Evolutionary conservation across 2,888 invertebrate genomes (phyloP), one percentile per base, ranked within the genome.

Genomic region (Melanostoma scalare): DNA sequence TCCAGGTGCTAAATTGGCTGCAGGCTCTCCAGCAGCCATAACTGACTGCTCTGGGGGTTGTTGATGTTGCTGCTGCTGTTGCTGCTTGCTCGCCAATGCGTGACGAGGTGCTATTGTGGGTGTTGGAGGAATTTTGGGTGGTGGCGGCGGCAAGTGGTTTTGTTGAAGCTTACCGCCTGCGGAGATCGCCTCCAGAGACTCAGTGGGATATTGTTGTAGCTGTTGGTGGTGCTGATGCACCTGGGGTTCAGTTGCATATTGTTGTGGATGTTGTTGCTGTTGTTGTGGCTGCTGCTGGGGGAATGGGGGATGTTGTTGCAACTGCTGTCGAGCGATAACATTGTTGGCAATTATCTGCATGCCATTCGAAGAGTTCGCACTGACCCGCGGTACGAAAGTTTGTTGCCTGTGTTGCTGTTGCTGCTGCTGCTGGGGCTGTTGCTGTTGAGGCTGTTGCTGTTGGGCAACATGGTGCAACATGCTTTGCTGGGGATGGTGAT

Each of bases 1-100:
- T 86, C 96, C 96, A 88, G 93, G 94, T 86, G 96, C 96, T 88
- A 95, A 94, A 87, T 93, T 91, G 78, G 91, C 89, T 71, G 86
- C 53, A 75, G 85, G 85, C 5, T 67, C 68, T 71, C 36, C 65
- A 50, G 9, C 74, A 68, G 68, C 31, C 46, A 74, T 50, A 35
- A 76, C 69, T 63, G 61, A 65, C 63, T 73, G 40, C 77, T 58
- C 71, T 50, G 85, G 33, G 46, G 79, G 80, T 52, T 68, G 77
- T 20, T 20, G 20, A 20, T 20, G 20, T 20, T 20, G 20, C 20
- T 20, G 20, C 20, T 20, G 20, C 20, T 20, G 20, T 60, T 72
- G 72, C 80, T 74, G 69, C 76, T 79, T 77, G 33, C 8, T 74
- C 40, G 74, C 31, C 40, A 67, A 44, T 44, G 74, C 61, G 38